Base-by-base conservation (phyloP, 2,888 invertebrate species). In the Eledona agricola region DNA sequence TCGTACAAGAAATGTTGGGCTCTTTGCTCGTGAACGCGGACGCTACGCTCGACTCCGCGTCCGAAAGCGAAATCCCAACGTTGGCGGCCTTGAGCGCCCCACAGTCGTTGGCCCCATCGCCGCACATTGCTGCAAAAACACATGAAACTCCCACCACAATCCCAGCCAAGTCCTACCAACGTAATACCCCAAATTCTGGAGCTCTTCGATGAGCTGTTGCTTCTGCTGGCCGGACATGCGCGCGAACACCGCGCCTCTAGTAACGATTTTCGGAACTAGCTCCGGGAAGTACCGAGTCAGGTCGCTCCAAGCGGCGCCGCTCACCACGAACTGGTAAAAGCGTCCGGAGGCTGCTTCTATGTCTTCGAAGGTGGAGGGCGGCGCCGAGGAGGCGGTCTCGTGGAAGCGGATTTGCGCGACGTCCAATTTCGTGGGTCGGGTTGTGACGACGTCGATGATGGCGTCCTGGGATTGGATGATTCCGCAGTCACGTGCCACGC, bases 31-130 rank as follows among this genome's bases (percentile, higher is more conserved):
- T 96, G 76, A 96, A 96, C 0, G 96, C 95, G 1, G 94, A 93
- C 0, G 96, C 96, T 0, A 96, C 94, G 3, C 93, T 92, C 2
- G 93, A 90, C 77, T 96, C 96, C 0, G 93, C 88, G 68, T 94
- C 93, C 0, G 95, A 95, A 1, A 96, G 81, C 0, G 92, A 92
- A 13, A 96, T 89, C 4, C 96, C 96, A 0, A 93, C 88, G 74
- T 96, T 94, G 0, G 96, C 96, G 0, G 93, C 92, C 65, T 94
- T 91, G 1, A 96, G 76, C 0, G 96, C 96, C 0, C 96, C 96
- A 73, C 96, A 96, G 76, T 97, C 97, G 77, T 97, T 97, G 0
- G 96, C 96, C 2, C 97, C 97, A 77, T 97, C 97, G 0, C 97
- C 97, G 66, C 96, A 96, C 95, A 95, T 95, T 0, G 88, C 93